Evolutionary conservation across 2,113 vertebrate species (phyloP).

Genomic region (Coregonus clupeaformis): DNA sequence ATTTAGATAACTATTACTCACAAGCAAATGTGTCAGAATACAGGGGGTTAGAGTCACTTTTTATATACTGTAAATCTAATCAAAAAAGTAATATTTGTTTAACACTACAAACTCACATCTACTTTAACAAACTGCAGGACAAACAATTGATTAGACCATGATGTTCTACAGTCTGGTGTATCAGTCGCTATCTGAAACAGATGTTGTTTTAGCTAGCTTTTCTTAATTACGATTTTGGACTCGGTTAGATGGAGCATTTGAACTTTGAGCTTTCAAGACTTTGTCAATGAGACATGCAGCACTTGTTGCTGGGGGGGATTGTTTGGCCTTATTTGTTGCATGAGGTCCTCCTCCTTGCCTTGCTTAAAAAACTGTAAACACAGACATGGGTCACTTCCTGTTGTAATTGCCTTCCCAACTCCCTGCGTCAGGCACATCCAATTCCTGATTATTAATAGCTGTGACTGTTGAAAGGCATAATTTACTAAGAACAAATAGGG

Average conservation of each 20-base stretch:
- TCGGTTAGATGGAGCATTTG: too few species aligned
- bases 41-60: neutral
- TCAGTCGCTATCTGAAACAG: neutral
- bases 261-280: too few species aligned
- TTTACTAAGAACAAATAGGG: slow-evolving; percentile 18
- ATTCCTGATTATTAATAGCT: slow-evolving; percentile 17
- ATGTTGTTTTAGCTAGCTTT: neutral
- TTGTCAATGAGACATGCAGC: too few species aligned
- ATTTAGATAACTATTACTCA: too few species aligned
- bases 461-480: slow-evolving; percentile 16
- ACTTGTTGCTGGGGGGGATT: slow-evolving; percentile 15
- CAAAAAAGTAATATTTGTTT: neutral
- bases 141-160: neutral
- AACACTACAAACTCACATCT: neutral
- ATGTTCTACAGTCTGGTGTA: neutral
- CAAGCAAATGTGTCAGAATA: too few species aligned
- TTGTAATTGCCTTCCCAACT: slow-evolving; percentile 49
- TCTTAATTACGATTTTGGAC: too few species aligned
- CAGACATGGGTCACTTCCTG: slow-evolving; percentile 59
- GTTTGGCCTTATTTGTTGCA: slow-evolving; percentile 49
- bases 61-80: neutral
- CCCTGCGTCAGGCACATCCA: neutral
- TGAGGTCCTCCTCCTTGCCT: slow-evolving; percentile 38
- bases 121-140: neutral
- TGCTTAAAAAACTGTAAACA: slow-evolving; percentile 58